Conservation (phyloP, 2,113 vertebrate species). For the Pygoscelis adeliae region DNA sequence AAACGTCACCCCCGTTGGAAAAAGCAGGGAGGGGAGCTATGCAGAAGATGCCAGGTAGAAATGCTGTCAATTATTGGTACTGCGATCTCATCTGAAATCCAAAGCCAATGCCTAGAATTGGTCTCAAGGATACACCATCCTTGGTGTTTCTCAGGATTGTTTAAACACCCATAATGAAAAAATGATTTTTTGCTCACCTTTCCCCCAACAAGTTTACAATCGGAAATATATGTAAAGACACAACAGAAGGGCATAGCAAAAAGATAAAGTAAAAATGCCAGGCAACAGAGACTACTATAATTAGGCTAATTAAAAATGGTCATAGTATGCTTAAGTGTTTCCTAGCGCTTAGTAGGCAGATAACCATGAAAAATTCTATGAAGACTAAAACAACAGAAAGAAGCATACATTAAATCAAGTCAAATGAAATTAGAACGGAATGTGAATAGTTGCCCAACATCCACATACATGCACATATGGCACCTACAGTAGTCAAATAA, state of each 20-base stretch:
- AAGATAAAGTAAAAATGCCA: neutral
- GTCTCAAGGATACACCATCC: neutral
- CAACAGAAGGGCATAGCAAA: neutral
- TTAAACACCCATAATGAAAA: neutral
- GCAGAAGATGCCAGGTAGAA: neutral
- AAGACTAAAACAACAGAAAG: neutral
- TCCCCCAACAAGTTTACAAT: neutral
- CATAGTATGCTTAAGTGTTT: neutral
- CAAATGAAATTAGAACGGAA: neutral
- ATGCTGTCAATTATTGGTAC: neutral
- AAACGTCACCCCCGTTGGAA: neutral
- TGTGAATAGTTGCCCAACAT: neutral
- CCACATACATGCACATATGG: neutral
- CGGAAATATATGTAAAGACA: neutral
- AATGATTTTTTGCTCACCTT: neutral
- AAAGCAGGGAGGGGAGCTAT: neutral
- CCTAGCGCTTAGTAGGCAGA: neutral
- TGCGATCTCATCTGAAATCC: neutral
- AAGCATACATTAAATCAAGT: neutral
- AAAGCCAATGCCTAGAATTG: neutral
- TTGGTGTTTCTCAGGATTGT: neutral
- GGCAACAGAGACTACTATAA: neutral
- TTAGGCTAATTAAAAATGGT: neutral
- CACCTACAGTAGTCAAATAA: neutral
- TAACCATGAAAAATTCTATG: neutral